Evolutionary conservation across 2,888 invertebrate genomes (phyloP).

Genomic region (Pheosia gnoma): DNA sequence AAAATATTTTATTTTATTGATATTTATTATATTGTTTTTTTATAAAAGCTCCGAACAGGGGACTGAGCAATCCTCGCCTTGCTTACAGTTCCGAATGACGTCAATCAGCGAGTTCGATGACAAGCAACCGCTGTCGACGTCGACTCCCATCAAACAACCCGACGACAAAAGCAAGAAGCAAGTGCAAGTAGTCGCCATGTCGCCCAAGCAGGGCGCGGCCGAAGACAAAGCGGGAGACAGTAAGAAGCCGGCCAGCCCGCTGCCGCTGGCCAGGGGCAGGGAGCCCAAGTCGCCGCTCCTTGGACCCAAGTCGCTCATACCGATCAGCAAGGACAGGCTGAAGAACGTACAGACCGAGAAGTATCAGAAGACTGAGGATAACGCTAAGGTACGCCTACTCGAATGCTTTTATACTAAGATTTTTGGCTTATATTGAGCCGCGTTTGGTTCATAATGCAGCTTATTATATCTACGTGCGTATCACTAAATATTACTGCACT

Average conservation of each 20-base stretch:
- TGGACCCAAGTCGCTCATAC: conserved; percentile 27
- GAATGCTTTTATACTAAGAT: too few species aligned
- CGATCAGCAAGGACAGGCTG: conserved; percentile 49
- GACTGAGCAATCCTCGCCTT: not conserved
- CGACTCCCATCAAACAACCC: conserved; percentile 67
- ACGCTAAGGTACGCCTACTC: conserved; percentile 26
- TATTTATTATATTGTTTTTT: not conserved
- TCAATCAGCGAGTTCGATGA: conserved; percentile 49
- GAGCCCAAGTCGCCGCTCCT: conserved; percentile 30
- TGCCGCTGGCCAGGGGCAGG: conserved; percentile 3
- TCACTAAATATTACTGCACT: too few species aligned
- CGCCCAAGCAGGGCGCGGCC: conserved; percentile 56
- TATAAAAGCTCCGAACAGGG: not conserved
- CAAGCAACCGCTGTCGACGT: conserved; percentile 62
- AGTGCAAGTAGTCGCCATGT: conserved; percentile 72
- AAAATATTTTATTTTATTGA: too few species aligned
- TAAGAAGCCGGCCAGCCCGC: conserved; percentile 7
- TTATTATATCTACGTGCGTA: too few species aligned
- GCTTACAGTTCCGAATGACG: conserved; percentile 45
- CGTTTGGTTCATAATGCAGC: too few species aligned
- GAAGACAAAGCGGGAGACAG: not conserved
- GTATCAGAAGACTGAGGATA: conserved; percentile 57
- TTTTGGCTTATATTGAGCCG: too few species aligned
- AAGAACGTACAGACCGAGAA: conserved; percentile 38
- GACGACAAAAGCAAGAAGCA: conserved; percentile 42